A percentile compares a stretch with the other conserved stretches of the same genome.
phyloP scores from a whole-genome alignment of 2,113 vertebrate species.

The Ochotona princeps region DNA sequence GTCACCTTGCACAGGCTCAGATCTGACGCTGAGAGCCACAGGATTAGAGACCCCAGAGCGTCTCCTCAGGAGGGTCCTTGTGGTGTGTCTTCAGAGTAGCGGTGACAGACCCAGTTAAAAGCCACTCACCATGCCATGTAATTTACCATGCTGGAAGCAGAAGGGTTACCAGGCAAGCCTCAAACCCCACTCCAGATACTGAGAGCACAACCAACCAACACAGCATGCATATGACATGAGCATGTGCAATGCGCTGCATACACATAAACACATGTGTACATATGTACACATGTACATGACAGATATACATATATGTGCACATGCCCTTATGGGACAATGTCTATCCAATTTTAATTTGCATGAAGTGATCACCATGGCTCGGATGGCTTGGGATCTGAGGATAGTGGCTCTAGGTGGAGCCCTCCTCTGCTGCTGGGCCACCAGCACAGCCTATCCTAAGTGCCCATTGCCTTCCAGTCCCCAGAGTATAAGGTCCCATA shows the following conservation, averaged over 20 bases:
- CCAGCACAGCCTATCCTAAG: background rate
- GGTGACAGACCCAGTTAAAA: background rate
- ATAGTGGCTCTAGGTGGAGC: background rate
- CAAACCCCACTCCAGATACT: background rate
- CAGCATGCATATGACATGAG: too few relatives aligned
- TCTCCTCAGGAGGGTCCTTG: background rate
- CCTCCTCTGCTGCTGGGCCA: background rate
- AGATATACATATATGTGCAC: too few relatives aligned
- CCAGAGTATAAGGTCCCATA: background rate
- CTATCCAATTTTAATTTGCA: background rate
- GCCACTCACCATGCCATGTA: background rate
- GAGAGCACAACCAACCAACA: background rate
- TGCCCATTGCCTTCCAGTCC: background rate
- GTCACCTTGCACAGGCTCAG: background rate
- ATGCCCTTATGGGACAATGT: background rate
- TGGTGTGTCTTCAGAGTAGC: background rate
- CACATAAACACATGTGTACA: too few relatives aligned
- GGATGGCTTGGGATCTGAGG: background rate
- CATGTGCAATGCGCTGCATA: too few relatives aligned
- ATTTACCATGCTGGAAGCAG: background rate
- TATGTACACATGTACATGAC: too few relatives aligned
- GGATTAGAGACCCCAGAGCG: background rate
- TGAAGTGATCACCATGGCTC: background rate
- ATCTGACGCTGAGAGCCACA: background rate
- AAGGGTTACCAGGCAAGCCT: background rate